Evolutionary conservation across 2,888 invertebrate species (phyloP), one percentile per base, ranked within the genome.

Genomic region (Dicyrtoma fusca): DNA sequence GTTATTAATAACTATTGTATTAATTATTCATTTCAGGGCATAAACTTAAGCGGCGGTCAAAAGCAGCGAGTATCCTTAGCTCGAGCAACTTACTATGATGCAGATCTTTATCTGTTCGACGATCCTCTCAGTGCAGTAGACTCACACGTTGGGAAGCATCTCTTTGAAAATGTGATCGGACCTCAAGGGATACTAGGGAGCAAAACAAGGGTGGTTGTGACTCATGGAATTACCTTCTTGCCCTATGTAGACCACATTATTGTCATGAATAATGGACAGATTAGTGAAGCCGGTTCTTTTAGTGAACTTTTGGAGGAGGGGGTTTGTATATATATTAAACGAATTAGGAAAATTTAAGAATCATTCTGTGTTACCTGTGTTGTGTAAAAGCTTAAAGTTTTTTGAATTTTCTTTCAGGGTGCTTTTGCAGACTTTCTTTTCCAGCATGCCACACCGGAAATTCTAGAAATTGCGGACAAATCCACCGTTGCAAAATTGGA

Each of bases 91-190:
- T 86, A 86, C 75, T 80, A 82, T 34, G 82, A 84, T 65, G 75
- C 82, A 5, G 85, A 86, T 74, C 77, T 88, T 21, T 86, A 86
- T 79, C 82, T 88, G 1, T 80, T 88, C 61, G 88, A 88, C 80
- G 88, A 88, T 80, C 87, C 88, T 2, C 82, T 88, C 11, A 86
- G 74, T 51, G 79, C 79, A 11, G 73, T 73, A 3, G 73, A 77
- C 86, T 90, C 95, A 42, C 97, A 98, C 83, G 97, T 98, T 64
- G 97, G 97, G 14, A 96, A 95, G 85, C 97, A 97, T 83, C 95
- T 98, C 81, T 99, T 98, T 83, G 94, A 97, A 79, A 89, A 95
- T 83, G 94, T 95, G 26, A 89, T 98, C 75, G 94, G 96, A 42
- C 91, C 92, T 0, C 87, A 86, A 74, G 89, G 92, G 79, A 79